A percentile compares a stretch with the other conserved stretches of the same genome.
Conservation (phyloP, 2,113 vertebrate genomes). For the Bostrychus sinensis region DNA sequence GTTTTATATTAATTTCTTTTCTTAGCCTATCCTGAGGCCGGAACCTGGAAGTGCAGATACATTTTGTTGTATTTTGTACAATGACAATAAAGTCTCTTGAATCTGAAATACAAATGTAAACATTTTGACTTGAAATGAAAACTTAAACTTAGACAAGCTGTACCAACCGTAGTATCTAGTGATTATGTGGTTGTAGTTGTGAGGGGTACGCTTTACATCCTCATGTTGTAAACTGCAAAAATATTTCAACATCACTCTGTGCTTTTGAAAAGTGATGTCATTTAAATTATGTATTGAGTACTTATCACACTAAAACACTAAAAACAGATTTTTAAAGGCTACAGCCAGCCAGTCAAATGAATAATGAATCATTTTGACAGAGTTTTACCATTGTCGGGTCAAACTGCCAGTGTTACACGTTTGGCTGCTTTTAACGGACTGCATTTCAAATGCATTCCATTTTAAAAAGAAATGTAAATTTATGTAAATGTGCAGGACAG, state of each 20-base stretch:
- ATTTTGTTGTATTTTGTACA: no score
- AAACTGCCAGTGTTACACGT: not conserved
- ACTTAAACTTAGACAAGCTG: no score
- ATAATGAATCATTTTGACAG: constrained; percentile 9
- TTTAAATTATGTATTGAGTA: constrained; percentile 4
- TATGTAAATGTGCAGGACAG: not conserved
- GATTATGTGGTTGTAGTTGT: no score
- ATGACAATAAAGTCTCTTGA: no score
- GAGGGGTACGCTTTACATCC: no score
- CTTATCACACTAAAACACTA: not conserved
- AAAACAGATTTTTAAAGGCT: not conserved
- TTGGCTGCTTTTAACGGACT: not conserved
- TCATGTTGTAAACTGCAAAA: not conserved
- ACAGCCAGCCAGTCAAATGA: not conserved
- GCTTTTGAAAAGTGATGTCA: not conserved
- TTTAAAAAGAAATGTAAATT: not conserved
- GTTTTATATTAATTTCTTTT: no score
- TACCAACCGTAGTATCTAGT: no score
- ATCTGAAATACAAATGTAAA: no score
- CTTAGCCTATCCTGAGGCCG: no score
- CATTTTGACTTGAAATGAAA: no score
- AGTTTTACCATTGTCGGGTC: not conserved
- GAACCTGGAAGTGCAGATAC: no score
- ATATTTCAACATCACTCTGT: not conserved
- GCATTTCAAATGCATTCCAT: not conserved